A percentile compares a stretch with the other conserved stretches of the same genome.
phyloP scores from a whole-genome alignment of 2,113 vertebrate genomes.

The Oriolus oriolus region DNA sequence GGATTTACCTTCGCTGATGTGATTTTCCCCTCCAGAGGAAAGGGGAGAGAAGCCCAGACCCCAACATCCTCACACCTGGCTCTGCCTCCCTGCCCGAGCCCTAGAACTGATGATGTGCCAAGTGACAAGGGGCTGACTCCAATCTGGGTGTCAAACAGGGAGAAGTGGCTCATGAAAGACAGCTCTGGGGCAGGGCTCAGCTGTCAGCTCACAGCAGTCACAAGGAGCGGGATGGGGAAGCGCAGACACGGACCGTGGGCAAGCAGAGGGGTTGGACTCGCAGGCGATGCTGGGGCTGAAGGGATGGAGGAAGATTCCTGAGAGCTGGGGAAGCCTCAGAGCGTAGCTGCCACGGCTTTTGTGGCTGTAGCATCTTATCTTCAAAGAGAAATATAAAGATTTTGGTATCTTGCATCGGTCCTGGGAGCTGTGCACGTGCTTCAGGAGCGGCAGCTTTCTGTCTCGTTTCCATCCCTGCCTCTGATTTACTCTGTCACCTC shows the following conservation, averaged over 20 bases:
- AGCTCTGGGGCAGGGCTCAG: neutral
- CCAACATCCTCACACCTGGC: neutral
- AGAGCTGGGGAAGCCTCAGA: neutral
- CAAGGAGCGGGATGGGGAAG: neutral
- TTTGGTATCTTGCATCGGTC: neutral
- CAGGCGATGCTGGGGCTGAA: neutral
- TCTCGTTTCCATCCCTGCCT: neutral
- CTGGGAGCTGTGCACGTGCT: neutral
- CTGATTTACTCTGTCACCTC: constrained; percentile 45
- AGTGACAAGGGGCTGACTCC: neutral
- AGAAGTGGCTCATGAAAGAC: neutral
- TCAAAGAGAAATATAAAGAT: neutral
- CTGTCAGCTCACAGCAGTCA: neutral
- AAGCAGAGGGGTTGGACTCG: neutral
- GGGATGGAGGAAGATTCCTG: neutral
- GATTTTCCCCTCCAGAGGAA: neutral
- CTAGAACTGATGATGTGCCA: neutral
- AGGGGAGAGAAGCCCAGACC: neutral
- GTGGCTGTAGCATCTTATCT: neutral
- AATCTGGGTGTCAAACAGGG: neutral
- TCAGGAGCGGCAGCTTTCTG: neutral
- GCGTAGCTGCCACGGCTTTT: neutral
- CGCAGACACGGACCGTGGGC: accelerated
- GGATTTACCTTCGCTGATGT: neutral
- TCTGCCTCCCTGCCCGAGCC: accelerated